These are phyloP conservation scores for Dascillus cervinus DNA, from an alignment of 2,888 invertebrate genomes.

Conservation along the genomic window DNA sequence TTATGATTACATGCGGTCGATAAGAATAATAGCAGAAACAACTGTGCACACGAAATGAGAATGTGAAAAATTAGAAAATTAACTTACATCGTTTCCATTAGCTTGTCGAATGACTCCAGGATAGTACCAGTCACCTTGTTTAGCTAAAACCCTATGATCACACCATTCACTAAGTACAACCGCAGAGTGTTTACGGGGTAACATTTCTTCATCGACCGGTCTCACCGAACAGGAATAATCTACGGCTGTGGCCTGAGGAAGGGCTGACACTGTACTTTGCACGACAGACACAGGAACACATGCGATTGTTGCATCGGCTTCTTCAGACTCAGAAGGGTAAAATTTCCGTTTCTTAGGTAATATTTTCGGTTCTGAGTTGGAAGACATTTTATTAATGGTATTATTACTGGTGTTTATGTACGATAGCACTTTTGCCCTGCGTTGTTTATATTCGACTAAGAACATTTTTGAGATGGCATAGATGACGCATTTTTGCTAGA, in stretches of 20 bases:
- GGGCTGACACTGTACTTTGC: conserved; percentile 36
- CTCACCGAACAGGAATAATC: conserved; percentile 35
- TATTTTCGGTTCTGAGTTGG: conserved; percentile 51
- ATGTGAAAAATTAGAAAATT: too few relatives aligned
- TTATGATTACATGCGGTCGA: too few relatives aligned
- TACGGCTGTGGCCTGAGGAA: conserved; percentile 36
- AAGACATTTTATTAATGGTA: conserved; percentile 9
- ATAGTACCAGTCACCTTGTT: conserved; percentile 71
- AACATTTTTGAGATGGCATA: conserved; percentile 10
- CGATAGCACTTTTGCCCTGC: too few relatives aligned
- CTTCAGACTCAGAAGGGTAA: conserved; percentile 70
- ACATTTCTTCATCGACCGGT: conserved; percentile 29
- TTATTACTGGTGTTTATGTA: conserved; percentile 6
- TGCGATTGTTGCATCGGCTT: conserved; percentile 43
- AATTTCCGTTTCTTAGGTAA: conserved; percentile 92
- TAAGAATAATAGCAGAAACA: too few relatives aligned
- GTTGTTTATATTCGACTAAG: conserved; percentile 14
- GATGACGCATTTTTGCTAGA: not conserved
- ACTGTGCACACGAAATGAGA: too few relatives aligned
- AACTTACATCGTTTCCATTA: conserved; percentile 51
- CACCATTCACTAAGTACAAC: conserved; percentile 91
- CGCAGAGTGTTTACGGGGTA: conserved; percentile 30
- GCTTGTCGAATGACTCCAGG: conserved; percentile 83
- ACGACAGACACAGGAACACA: conserved; percentile 38
- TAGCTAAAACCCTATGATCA: conserved; percentile 85